phyloP scores from a whole-genome alignment of 2,797 vertebrate species.

The Melanotaenia pygmaea region DNA sequence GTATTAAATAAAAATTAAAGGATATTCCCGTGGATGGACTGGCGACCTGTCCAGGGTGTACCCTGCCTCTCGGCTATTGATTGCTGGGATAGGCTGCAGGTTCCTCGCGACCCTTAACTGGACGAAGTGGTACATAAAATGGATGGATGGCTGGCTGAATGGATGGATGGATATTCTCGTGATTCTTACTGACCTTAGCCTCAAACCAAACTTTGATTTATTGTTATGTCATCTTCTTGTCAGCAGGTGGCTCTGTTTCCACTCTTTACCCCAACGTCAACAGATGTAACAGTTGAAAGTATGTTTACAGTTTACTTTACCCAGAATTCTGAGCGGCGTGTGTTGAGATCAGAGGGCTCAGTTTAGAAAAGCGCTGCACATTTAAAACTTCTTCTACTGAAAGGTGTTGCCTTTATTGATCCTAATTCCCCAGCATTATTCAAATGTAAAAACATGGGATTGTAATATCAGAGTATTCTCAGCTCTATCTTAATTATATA shows the following conservation, averaged over 20 bases:
- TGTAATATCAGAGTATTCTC: not conserved
- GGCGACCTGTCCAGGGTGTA: too few species aligned
- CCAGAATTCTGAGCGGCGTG: slow-evolving; percentile 56
- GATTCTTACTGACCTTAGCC: not conserved
- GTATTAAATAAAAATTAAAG: not conserved
- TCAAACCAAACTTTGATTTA: not conserved
- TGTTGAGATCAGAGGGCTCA: slow-evolving; percentile 31
- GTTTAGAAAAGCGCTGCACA: slow-evolving; percentile 38
- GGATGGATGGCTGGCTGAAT: too few species aligned
- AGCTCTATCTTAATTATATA: not conserved
- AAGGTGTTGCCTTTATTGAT: slow-evolving; percentile 3
- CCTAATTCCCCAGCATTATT: not conserved
- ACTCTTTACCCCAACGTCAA: slow-evolving; percentile 4
- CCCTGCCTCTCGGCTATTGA: too few species aligned
- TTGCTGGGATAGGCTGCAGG: too few species aligned
- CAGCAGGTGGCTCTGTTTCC: slow-evolving; percentile 73
- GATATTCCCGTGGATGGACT: not conserved
- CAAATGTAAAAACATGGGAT: not conserved
- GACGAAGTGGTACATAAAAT: too few species aligned
- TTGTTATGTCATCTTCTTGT: not conserved
- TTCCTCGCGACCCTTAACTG: too few species aligned
- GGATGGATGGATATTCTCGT: not conserved
- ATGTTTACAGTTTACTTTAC: slow-evolving; percentile 69
- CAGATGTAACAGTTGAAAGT: slow-evolving; percentile 58
- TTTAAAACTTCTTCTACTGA: slow-evolving; percentile 17